phyloP scores from a whole-genome alignment of 2,797 vertebrate genomes.

The Catharus ustulatus region DNA sequence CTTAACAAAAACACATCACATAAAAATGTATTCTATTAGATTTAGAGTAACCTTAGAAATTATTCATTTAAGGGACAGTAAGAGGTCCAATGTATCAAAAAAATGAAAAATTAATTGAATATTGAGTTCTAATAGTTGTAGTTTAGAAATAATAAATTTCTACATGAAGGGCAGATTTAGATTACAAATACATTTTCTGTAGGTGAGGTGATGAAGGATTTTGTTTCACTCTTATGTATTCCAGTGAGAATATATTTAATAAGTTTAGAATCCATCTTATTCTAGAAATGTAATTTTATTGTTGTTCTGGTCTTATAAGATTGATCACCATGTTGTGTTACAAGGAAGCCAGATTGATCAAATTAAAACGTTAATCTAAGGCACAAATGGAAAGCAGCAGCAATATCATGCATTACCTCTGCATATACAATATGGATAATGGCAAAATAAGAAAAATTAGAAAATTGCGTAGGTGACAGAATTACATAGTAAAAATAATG shows the following conservation, averaged over 20 bases:
- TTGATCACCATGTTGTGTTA: conserved; percentile 13
- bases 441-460: conserved; percentile 51
- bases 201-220: conserved; percentile 23
- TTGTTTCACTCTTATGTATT: not conserved
- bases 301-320: conserved; percentile 42
- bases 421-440: conserved; percentile 6
- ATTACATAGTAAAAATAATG: conserved; percentile 48
- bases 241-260: not conserved
- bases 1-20: not conserved
- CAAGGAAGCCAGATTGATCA: conserved; percentile 22
- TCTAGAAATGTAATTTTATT: conserved; percentile 50
- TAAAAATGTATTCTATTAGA: not conserved
- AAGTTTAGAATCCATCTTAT: conserved; percentile 48
- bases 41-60: not conserved
- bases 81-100: not conserved
- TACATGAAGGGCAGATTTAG: not conserved
- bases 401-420: conserved; percentile 27
- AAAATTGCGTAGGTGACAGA: conserved; percentile 6
- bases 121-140: not conserved
- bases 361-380: conserved; percentile 59
- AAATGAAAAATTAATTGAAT: conserved; percentile 11
- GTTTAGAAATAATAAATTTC: not conserved
- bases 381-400: conserved; percentile 51
- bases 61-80: not conserved
- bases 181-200: not conserved